Evolutionary conservation across 2,797 vertebrate species (phyloP).

Genomic region (Fistularia tabacaria): DNA sequence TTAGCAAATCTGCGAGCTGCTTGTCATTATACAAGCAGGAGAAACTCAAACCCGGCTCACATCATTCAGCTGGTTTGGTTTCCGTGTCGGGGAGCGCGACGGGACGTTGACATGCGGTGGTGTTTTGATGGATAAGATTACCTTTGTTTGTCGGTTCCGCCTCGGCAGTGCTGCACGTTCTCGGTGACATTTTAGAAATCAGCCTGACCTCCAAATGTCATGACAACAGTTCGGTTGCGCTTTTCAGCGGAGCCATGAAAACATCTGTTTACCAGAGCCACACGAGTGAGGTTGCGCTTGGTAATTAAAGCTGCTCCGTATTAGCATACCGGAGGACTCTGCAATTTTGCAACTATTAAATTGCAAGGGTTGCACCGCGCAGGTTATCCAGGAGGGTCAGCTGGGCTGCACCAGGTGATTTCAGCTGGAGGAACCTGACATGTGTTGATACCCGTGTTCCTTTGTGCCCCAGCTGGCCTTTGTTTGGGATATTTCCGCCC

Average conservation of each 20-base stretch:
- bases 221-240: constrained; percentile 6
- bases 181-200: constrained; percentile 34
- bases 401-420: constrained; percentile 31
- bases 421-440: constrained; percentile 28
- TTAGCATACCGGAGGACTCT: not conserved
- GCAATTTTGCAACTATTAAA: constrained; percentile 8
- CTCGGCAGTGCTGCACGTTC: constrained; percentile 21
- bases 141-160: constrained; percentile 38
- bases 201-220: constrained; percentile 24
- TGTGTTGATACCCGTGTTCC: constrained; percentile 31
- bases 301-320: constrained; percentile 12
- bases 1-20: constrained; percentile 60
- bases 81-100: constrained; percentile 59
- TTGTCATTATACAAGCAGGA: constrained; percentile 46
- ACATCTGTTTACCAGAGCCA: constrained; percentile 34
- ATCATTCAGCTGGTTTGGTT: constrained; percentile 41
- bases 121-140: constrained; percentile 39
- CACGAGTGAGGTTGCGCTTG: not conserved
- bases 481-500: constrained; percentile 74
- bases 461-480: constrained; percentile 67
- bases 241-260: constrained; percentile 26
- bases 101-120: constrained; percentile 22
- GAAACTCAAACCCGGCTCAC: constrained; percentile 54
- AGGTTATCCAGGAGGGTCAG: constrained; percentile 11
- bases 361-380: constrained; percentile 5